Percentiles rank a stretch among this genome's conserved stretches.
phyloP scores from a whole-genome alignment of 2,888 invertebrate genomes.

The Glyphotaelius pellucidus region DNA sequence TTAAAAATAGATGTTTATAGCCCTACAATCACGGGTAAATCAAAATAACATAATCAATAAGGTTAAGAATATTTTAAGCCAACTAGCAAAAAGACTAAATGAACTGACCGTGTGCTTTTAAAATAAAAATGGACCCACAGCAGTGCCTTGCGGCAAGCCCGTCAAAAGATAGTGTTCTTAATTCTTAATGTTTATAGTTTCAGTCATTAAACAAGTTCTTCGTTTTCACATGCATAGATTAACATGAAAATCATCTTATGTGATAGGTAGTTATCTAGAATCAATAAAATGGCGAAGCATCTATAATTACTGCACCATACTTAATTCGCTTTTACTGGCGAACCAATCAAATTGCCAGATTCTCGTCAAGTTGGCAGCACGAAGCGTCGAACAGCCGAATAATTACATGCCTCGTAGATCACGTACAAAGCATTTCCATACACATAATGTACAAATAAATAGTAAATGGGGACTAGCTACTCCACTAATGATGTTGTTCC shows the following conservation, averaged over 20 bases:
- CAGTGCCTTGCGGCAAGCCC: not conserved
- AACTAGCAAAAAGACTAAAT: not conserved
- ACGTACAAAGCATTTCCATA: constrained; percentile 13
- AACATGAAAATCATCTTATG: not conserved
- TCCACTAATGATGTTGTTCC: constrained; percentile 25
- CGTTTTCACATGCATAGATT: not conserved
- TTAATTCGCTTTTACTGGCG: not conserved
- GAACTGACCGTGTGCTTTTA: not conserved
- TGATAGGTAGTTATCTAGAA: not conserved
- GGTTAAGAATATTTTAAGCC: not conserved
- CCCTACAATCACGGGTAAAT: no score
- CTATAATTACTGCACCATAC: constrained; percentile 2
- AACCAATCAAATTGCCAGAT: constrained; percentile 30
- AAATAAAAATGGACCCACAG: not conserved
- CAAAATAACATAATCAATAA: no score
- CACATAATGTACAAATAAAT: constrained; percentile 4
- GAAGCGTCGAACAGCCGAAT: not conserved
- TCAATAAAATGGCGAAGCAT: not conserved
- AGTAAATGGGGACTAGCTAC: not conserved
- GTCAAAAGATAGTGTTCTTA: not conserved
- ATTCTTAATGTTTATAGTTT: not conserved
- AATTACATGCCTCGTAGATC: constrained; percentile 34
- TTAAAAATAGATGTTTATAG: not conserved
- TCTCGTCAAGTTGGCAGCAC: constrained; percentile 8
- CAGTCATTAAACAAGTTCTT: not conserved